phyloP scores from a whole-genome alignment of 1,140 invertebrate species.

The Drosophila virilis region DNA sequence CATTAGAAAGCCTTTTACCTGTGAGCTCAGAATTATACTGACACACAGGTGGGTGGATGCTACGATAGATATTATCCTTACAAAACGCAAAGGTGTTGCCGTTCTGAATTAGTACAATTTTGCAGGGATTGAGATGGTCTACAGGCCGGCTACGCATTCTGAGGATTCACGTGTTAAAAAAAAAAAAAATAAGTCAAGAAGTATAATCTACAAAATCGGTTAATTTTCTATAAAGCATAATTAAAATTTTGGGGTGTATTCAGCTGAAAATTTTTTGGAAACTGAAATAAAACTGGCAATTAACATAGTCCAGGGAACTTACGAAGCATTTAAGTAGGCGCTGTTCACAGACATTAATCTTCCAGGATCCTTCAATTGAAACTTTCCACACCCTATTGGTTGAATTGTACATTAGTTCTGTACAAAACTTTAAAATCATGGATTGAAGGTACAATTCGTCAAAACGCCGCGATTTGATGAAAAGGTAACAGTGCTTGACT shows the following conservation, averaged over 20 bases:
- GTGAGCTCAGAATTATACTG: too few relatives aligned
- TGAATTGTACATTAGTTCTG: too few relatives aligned
- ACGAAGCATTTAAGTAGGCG: not conserved
- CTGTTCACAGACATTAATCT: not conserved
- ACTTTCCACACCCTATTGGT: too few relatives aligned
- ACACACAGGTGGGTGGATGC: not conserved
- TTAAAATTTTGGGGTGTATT: not conserved
- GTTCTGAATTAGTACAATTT: not conserved
- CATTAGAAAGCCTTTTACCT: too few relatives aligned
- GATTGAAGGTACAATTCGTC: too few relatives aligned
- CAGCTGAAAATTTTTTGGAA: not conserved
- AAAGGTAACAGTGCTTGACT: too few relatives aligned
- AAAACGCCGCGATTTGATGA: too few relatives aligned
- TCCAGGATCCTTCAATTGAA: too few relatives aligned
- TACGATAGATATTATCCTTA: not conserved
- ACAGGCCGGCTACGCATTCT: not conserved
- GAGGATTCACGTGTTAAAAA: not conserved
- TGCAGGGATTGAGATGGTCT: not conserved
- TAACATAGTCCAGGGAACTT: not conserved
- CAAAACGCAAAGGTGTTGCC: not conserved
- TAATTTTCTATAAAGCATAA: not conserved
- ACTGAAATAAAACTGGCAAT: not conserved
- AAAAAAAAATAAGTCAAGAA: not conserved
- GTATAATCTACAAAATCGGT: not conserved
- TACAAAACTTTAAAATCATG: too few relatives aligned